These are phyloP conservation scores for Drosophila kohkoa DNA, from an alignment of 1,140 invertebrate genomes.

Conservation along the genomic window DNA sequence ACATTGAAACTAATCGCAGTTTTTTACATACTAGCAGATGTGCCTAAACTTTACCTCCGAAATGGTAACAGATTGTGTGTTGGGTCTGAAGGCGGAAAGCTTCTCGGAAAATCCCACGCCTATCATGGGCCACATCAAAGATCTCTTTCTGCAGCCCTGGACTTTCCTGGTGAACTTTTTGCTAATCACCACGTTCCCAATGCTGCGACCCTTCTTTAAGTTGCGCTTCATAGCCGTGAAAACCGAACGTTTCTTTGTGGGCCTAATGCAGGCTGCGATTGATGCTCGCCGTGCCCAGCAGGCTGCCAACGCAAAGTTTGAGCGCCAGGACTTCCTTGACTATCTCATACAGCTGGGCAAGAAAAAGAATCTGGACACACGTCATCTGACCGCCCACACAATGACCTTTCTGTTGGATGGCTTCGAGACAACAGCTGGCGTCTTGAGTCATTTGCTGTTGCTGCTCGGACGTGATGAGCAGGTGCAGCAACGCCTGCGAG, in stretches of 20 bases:
- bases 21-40: constrained; percentile 39
- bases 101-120: constrained; percentile 69
- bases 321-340: constrained; percentile 84
- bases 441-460: constrained; percentile 8
- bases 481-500: constrained; percentile 57
- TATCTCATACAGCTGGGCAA: constrained; percentile 80
- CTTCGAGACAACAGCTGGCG: constrained; percentile 75
- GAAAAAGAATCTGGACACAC: constrained; percentile 63
- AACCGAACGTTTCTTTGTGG: constrained; percentile 74
- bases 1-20: neutral
- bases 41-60: constrained; percentile 85
- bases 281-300: constrained; percentile 61
- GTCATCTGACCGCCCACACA: constrained; percentile 61
- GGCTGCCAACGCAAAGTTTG: constrained; percentile 31
- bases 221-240: constrained; percentile 55
- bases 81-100: constrained; percentile 85
- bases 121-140: constrained; percentile 50
- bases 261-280: constrained; percentile 70
- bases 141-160: constrained; percentile 55
- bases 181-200: constrained; percentile 50
- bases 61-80: constrained; percentile 85
- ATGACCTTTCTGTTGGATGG: constrained; percentile 81
- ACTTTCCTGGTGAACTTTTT: constrained; percentile 50
- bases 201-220: constrained; percentile 41
- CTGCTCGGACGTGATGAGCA: constrained; percentile 53